Conservation (phyloP, 2,113 vertebrate species). For the Hypomesus transpacificus region DNA sequence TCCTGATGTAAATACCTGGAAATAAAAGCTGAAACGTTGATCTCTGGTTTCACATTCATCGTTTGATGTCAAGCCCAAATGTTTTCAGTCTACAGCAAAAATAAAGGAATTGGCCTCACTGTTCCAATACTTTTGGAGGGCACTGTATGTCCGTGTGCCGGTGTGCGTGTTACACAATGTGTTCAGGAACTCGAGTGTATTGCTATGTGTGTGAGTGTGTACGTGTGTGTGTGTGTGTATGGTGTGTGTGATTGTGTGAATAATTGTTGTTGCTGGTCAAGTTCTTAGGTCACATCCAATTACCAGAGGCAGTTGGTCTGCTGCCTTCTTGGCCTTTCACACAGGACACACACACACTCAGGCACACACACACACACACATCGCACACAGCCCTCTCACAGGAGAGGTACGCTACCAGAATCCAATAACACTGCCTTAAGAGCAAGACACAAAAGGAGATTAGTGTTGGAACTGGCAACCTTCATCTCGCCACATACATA, state of each 20-base stretch:
- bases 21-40: too few relatives aligned
- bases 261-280: conserved; percentile 38
- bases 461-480: conserved; percentile 56
- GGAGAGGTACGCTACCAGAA: conserved; percentile 43
- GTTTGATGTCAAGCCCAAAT: too few relatives aligned
- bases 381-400: conserved; percentile 5
- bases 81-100: too few relatives aligned
- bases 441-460: conserved; percentile 45
- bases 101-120: too few relatives aligned
- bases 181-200: neutral
- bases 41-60: too few relatives aligned
- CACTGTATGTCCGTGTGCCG: too few relatives aligned
- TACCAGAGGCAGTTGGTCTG: conserved; percentile 11
- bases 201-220: neutral
- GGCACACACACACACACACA: conserved; percentile 23
- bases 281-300: conserved; percentile 38
- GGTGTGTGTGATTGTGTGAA: conserved; percentile 21
- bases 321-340: neutral
- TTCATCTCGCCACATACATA: conserved; percentile 45
- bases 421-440: conserved; percentile 43
- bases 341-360: conserved; percentile 21
- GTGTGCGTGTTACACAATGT: neutral
- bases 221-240: neutral
- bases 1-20: too few relatives aligned
- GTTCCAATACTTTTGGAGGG: too few relatives aligned